Percentiles rank a stretch among this genome's conserved stretches.
These are phyloP conservation scores for Periophthalmus modestus DNA, from an alignment of 2,113 vertebrate genomes.

Conservation along the genomic window DNA sequence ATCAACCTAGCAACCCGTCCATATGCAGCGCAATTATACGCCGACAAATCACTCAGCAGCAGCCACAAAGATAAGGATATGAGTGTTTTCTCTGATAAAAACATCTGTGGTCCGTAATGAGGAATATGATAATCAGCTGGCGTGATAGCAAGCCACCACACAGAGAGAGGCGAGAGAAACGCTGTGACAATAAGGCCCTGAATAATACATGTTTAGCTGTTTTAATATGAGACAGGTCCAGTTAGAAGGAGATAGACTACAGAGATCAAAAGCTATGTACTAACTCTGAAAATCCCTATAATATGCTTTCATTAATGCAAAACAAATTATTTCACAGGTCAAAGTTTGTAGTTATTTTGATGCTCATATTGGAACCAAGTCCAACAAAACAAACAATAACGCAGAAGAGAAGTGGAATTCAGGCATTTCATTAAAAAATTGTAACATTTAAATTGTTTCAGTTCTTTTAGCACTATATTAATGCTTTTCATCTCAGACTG, in stretches of 20 bases:
- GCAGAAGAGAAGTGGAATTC: background rate
- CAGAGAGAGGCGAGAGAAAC: constrained; percentile 2
- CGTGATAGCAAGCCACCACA: background rate
- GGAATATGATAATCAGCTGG: constrained; percentile 37
- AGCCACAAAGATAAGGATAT: constrained; percentile 37
- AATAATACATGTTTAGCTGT: background rate
- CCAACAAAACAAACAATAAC: background rate
- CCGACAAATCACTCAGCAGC: constrained; percentile 33
- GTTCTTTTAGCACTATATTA: no score
- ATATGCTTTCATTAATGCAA: background rate
- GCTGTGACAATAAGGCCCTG: background rate
- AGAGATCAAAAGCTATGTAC: background rate
- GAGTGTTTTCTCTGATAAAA: constrained; percentile 48
- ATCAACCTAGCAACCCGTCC: constrained; percentile 16
- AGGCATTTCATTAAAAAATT: background rate
- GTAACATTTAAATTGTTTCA: background rate
- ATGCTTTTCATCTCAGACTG: no score
- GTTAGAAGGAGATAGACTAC: background rate
- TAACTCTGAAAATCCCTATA: background rate
- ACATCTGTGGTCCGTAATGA: constrained; percentile 58
- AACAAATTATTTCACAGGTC: no score
- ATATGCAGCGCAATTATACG: constrained; percentile 32
- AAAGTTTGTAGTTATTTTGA: background rate
- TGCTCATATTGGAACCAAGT: background rate
- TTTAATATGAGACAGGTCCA: background rate